Percentiles rank a stretch among this genome's conserved stretches.
Evolutionary conservation across 1,140 invertebrate species (phyloP).

Genomic region (Cryptotermes secundus): DNA sequence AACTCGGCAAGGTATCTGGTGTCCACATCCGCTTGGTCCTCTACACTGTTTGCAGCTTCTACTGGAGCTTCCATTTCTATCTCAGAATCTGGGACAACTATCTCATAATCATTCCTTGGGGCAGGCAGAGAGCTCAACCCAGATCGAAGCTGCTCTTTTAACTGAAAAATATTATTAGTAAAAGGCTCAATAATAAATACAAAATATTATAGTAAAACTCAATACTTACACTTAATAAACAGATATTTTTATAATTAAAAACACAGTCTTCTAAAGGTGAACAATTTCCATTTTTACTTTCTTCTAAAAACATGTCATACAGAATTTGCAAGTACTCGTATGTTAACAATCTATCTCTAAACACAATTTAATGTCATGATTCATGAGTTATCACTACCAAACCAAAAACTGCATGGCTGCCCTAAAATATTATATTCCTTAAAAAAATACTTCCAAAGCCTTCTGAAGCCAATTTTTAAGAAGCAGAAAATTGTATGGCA

Average conservation of each 20-base stretch:
- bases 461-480: too few species aligned
- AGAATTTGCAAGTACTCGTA: slow-evolving; percentile 16
- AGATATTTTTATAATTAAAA: not conserved
- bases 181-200: not conserved
- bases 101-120: too few species aligned
- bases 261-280: not conserved
- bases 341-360: not conserved
- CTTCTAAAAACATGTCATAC: not conserved
- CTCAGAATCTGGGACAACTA: too few species aligned
- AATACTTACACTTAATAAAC: too few species aligned
- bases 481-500: too few species aligned
- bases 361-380: not conserved
- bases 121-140: too few species aligned
- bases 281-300: not conserved
- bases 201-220: too few species aligned
- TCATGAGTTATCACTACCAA: too few species aligned
- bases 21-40: slow-evolving; percentile 92
- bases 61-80: slow-evolving; percentile 47
- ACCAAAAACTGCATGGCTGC: too few species aligned
- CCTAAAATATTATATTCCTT: too few species aligned
- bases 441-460: too few species aligned
- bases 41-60: slow-evolving; percentile 40
- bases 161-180: slow-evolving; percentile 46
- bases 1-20: slow-evolving; percentile 62
- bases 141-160: slow-evolving; percentile 71